Percentiles rank a stretch among this genome's conserved stretches.
Evolutionary conservation across 2,113 vertebrate genomes (phyloP).

Genomic region (Spheniscus mendiculus): DNA sequence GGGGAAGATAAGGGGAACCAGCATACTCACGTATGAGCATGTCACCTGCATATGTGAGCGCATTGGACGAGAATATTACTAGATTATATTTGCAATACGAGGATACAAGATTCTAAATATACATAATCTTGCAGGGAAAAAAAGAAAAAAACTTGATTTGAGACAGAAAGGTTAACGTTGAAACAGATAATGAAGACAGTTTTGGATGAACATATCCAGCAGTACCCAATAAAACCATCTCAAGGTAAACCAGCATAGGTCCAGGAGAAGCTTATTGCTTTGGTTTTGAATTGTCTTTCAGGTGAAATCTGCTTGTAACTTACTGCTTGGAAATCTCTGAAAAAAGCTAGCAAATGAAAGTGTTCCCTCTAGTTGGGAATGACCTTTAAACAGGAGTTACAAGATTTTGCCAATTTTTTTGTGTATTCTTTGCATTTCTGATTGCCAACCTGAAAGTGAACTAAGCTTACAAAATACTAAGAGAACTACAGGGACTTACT

Average conservation of each 20-base stretch:
- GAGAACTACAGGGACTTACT: not conserved
- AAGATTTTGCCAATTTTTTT: not conserved
- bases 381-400: not conserved
- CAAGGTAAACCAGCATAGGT: not conserved
- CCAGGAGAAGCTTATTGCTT: not conserved
- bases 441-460: not conserved
- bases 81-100: not conserved
- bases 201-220: not conserved
- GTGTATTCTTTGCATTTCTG: not conserved
- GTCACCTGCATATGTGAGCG: not conserved
- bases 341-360: not conserved
- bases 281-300: not conserved
- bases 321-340: not conserved
- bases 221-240: not conserved
- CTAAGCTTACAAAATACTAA: not conserved
- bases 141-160: not conserved
- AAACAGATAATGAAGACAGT: not conserved
- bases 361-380: not conserved
- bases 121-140: not conserved
- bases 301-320: not conserved
- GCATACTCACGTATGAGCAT: not conserved
- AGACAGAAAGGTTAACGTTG: not conserved
- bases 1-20: not conserved
- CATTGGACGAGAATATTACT: accelerated
- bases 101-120: not conserved